Conservation (phyloP, 2,113 vertebrate species). For the Suricata suricatta region DNA sequence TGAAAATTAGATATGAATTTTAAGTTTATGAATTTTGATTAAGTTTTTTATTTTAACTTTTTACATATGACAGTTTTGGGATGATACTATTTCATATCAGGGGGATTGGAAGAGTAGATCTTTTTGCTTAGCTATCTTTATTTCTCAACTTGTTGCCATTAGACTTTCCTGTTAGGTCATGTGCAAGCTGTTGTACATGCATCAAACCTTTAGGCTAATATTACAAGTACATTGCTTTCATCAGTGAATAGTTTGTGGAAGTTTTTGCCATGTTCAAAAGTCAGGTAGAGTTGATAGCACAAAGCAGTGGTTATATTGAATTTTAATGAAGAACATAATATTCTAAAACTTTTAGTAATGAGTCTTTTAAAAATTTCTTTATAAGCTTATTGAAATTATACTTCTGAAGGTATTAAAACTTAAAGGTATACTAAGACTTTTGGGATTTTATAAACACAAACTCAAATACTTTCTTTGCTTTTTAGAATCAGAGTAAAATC, state of each 20-base stretch:
- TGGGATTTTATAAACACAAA: neutral
- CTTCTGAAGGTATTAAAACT: slow-evolving; percentile 31
- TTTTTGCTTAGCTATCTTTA: neutral
- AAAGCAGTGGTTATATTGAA: neutral
- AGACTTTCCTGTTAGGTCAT: neutral
- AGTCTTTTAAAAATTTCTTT: neutral
- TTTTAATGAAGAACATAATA: slow-evolving; percentile 15
- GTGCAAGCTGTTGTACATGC: neutral
- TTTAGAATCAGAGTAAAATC: slow-evolving; percentile 39
- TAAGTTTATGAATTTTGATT: slow-evolving; percentile 33
- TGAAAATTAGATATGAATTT: neutral
- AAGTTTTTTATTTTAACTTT: slow-evolving; percentile 19
- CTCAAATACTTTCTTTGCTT: neutral
- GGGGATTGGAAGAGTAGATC: neutral
- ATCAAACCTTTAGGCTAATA: neutral
- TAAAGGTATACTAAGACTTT: neutral
- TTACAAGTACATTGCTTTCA: neutral
- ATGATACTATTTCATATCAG: neutral
- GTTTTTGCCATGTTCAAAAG: slow-evolving; percentile 2
- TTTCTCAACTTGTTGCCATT: neutral
- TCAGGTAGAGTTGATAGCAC: neutral
- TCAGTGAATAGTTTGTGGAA: neutral
- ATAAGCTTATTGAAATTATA: slow-evolving; percentile 10
- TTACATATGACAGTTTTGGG: neutral
- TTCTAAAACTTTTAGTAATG: neutral